These are phyloP conservation scores for Coregonus suidteri DNA, from an alignment of 2,797 vertebrate species.

Conservation along the genomic window DNA sequence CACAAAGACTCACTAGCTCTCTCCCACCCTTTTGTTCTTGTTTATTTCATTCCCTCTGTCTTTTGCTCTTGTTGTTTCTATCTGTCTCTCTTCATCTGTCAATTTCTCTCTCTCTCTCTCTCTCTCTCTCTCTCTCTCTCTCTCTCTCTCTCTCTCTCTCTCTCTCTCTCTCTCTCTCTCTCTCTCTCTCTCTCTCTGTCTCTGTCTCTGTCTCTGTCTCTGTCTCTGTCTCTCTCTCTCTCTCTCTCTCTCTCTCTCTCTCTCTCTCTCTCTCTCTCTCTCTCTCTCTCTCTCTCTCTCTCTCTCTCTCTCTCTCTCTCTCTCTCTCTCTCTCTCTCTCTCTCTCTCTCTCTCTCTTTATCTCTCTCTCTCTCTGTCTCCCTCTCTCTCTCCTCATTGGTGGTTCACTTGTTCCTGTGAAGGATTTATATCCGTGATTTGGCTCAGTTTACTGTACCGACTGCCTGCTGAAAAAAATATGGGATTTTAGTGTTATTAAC, in stretches of 20 bases:
- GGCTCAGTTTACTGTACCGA: not conserved
- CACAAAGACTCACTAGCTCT: not conserved
- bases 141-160: not conserved
- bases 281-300: too few relatives aligned
- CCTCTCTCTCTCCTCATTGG: not conserved
- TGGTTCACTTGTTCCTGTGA: not conserved
- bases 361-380: not conserved
- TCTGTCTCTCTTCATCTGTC: too few relatives aligned
- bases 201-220: not conserved
- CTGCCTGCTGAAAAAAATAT: not conserved
- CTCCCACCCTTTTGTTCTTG: not conserved
- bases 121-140: conserved; percentile 3
- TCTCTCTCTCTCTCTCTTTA: not conserved
- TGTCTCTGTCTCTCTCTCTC: not conserved
- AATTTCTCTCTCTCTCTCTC: not conserved
- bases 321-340: not conserved
- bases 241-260: not conserved
- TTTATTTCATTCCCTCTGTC: not conserved
- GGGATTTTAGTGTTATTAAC: not conserved
- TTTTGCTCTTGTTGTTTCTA: not conserved
- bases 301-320: too few relatives aligned
- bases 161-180: not conserved
- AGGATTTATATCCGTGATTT: not conserved
- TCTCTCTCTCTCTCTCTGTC: not conserved
- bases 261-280: too few relatives aligned